These are phyloP conservation scores for Lethenteron reissneri DNA, from an alignment of 2,113 vertebrate genomes.

Conservation along the genomic window DNA sequence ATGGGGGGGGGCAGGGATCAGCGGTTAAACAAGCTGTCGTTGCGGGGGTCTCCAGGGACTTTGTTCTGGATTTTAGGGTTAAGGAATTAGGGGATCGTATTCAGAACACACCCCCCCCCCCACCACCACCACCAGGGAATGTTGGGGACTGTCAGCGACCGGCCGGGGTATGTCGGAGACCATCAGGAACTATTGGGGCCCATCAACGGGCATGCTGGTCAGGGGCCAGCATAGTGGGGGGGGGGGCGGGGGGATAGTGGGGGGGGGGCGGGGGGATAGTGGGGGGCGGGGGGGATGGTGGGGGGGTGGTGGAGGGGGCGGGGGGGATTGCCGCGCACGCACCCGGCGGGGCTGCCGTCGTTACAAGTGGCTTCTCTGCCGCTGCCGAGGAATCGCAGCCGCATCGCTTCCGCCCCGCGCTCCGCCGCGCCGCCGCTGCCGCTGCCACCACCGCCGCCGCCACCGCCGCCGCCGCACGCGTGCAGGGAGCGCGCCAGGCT, in stretches of 20 bases:
- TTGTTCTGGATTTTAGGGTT: neutral
- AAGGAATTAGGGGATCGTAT: neutral
- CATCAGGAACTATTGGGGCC: too few relatives aligned
- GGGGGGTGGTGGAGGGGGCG: too few relatives aligned
- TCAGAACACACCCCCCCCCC: neutral
- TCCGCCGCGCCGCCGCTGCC: too few relatives aligned
- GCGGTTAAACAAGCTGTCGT: neutral
- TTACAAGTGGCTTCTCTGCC: neutral
- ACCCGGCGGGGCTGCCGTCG: neutral
- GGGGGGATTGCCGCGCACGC: neutral
- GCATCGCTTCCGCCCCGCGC: neutral
- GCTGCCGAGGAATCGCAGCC: neutral
- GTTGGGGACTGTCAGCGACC: too few relatives aligned
- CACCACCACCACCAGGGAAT: neutral
- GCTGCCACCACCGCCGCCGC: too few relatives aligned
- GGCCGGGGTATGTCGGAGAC: too few relatives aligned
- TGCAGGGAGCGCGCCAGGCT: neutral
- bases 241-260: too few relatives aligned
- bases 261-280: too few relatives aligned
- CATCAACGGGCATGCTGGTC: too few relatives aligned
- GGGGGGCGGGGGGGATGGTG: too few relatives aligned
- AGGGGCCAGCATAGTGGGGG: too few relatives aligned
- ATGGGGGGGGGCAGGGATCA: neutral
- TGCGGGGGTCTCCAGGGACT: neutral
- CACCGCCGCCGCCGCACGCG: neutral